Evolutionary conservation across 1,140 invertebrate species (phyloP).

Genomic region (Matsumurasca onukii): DNA sequence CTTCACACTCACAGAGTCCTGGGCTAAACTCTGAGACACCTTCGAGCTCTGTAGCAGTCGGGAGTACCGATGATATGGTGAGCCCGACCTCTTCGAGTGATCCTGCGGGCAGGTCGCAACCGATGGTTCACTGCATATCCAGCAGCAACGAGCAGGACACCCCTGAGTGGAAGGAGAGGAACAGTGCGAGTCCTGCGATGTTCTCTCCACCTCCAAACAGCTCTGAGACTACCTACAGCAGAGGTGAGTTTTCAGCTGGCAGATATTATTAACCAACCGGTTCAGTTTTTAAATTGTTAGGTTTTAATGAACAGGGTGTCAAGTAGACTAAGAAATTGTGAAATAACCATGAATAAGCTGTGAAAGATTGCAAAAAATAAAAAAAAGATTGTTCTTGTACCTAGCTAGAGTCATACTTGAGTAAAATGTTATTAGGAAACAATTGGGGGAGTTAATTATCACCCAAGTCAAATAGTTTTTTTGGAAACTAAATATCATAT

Average conservation of each 20-base stretch:
- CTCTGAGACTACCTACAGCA: conserved; percentile 17
- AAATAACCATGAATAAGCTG: too few relatives aligned
- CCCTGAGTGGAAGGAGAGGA: conserved; percentile 26
- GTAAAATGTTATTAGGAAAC: too few relatives aligned
- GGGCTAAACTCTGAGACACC: conserved; percentile 50
- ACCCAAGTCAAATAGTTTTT: too few relatives aligned
- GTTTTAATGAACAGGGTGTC: too few relatives aligned
- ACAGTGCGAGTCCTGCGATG: conserved; percentile 8
- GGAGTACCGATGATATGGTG: conserved; percentile 39
- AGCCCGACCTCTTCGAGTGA: conserved; percentile 39
- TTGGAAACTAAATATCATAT: too few relatives aligned
- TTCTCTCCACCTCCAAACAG: conserved; percentile 15
- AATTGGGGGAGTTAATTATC: too few relatives aligned
- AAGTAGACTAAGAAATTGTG: too few relatives aligned
- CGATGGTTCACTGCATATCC: conserved; percentile 81
- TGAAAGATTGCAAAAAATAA: too few relatives aligned
- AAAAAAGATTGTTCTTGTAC: too few relatives aligned
- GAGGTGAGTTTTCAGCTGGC: conserved; percentile 26
- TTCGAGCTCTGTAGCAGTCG: conserved; percentile 44
- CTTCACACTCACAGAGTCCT: conserved; percentile 44
- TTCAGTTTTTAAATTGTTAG: too few relatives aligned
- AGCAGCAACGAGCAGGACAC: conserved; percentile 56
- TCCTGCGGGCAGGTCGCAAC: conserved; percentile 33
- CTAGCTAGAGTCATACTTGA: too few relatives aligned
- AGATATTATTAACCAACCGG: too few relatives aligned